A percentile compares a stretch with the other conserved stretches of the same genome.
Conservation (phyloP, 2,797 vertebrate species). For the Distichodus sexfasciatus region DNA sequence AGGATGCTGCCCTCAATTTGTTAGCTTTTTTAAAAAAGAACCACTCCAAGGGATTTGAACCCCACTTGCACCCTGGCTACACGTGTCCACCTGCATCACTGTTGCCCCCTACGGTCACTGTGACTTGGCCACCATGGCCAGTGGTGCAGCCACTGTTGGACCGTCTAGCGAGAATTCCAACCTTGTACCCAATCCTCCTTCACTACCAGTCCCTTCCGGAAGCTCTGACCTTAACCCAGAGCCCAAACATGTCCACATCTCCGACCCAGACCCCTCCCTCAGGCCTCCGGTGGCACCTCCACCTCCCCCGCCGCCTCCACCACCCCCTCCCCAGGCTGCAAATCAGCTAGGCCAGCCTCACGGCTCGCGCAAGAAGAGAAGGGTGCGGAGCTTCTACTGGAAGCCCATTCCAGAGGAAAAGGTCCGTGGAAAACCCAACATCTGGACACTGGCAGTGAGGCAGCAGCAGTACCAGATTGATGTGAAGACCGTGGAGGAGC, state of each 20-base stretch:
- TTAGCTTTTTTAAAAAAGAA: neutral
- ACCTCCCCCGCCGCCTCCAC: slow-evolving; percentile 60
- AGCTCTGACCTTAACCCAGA: slow-evolving; percentile 70
- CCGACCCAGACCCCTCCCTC: slow-evolving; percentile 13
- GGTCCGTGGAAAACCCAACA: slow-evolving; percentile 91
- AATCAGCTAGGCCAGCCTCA: slow-evolving; percentile 60
- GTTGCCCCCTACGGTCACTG: slow-evolving; percentile 58
- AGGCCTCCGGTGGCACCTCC: slow-evolving; percentile 55
- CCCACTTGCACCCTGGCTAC: slow-evolving; percentile 5
- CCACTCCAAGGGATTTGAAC: neutral
- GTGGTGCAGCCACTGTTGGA: slow-evolving; percentile 71
- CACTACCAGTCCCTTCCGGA: slow-evolving; percentile 14
- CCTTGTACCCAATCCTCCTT: neutral
- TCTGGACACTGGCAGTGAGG: slow-evolving; percentile 90
- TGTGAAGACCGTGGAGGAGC: slow-evolving; percentile 89
- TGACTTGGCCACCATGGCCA: slow-evolving; percentile 88
- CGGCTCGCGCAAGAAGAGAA: slow-evolving; percentile 81
- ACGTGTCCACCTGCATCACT: neutral
- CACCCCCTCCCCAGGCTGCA: slow-evolving; percentile 39
- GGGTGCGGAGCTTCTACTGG: slow-evolving; percentile 96
- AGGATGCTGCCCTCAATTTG: neutral
- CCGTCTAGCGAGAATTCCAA: neutral
- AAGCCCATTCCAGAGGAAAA: slow-evolving; percentile 97
- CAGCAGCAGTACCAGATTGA: slow-evolving; percentile 92
- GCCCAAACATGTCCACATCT: slow-evolving; percentile 63